Base-by-base conservation (phyloP, 2,113 vertebrate species). In the Thryonomys swinderianus region DNA sequence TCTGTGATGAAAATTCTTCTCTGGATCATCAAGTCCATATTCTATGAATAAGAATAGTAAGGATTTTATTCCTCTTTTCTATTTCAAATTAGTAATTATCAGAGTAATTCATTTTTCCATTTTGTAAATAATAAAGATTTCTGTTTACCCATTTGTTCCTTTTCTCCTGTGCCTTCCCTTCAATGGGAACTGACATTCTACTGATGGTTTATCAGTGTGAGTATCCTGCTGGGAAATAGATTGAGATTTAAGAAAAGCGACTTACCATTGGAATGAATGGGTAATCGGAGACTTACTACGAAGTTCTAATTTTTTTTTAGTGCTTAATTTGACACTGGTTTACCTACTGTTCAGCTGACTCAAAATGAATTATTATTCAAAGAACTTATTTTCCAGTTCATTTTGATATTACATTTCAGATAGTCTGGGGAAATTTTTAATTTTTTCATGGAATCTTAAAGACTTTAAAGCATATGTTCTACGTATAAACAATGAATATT, bases 191-290 rank as follows among this genome's bases (percentile, higher is more conserved):
- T 94, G 71, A 93, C 81, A 69, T 96, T 88, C 96, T 94, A 86
- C 67, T 95, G 89, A 96, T 89, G 94, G 89, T 93, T 94, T 94
- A 87, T 96, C 95, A 96, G 93, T 45, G 76, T 93, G 71, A 66
- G 84, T 90, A 57, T 87, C 96, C 95, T 97, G 93, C 96, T 96
- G 96, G 59, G 96, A 97, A 97, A 86, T 90, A 97, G 95, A 97
- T 97, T 97, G 94, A 96, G 94, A 97, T 96, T 97, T 96, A 95
- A 95, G 93, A 97, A 97, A 97, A 97, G 87, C 95, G 95, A 90
- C 91, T 97, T 93, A 96, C 83, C 94, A 67, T 85, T 95, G 93
- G 93, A 97, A 96, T 96, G 95, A 97, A 94, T 96, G 94, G 90
- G 96, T 96, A 95, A 96, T 96, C 51, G 5, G 94, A 96, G 93